Base-by-base conservation (phyloP, 2,797 vertebrate species). In the Valencia hispanica region DNA sequence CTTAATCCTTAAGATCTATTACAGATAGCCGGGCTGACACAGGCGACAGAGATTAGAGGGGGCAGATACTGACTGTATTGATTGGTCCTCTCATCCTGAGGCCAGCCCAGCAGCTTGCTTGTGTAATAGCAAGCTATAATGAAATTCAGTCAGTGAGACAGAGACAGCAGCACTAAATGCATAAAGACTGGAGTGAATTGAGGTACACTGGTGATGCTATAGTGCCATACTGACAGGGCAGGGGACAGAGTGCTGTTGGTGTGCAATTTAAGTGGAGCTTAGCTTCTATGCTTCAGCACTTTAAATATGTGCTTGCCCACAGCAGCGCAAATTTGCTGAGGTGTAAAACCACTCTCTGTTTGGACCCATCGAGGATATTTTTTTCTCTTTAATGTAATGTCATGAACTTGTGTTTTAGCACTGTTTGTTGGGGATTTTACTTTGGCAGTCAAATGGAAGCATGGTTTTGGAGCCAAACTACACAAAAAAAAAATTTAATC, bases 1-100 rank as follows among this genome's bases (percentile, higher is more conserved):
- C 73, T 88, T 95, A 96, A 95, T 96, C 95, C 95, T 91, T 79
- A 88, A 95, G 94, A 95, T 96, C 94, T 95, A 95, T 96, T 95
- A 94, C 94, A 95, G 95, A 96, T 95, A 95, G 90, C 83, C 51
- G 83, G 78, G 75, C 89, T 92, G 92, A 95, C 94, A 94, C 90
- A 88, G 90, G 88, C 89, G 84, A 93, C 94, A 95, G 90, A 95
- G 94, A 96, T 95, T 94, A 94, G 88, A 93, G 92, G 86, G 88
- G 90, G 92, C 93, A 95, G 94, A 95, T 94, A 93, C 93, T 91
- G 91, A 93, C 93, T 88, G 85, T 94, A 96, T 96, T 94, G 95
- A 96, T 95, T 93, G 93, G 90, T 77, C 90, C 83, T 91, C 91
- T 93, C 92, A 84, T 94, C 93, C 87, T 10, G 50, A 80, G 86